Conservation (phyloP, 2,113 vertebrate species). For the Otocyon megalotis region DNA sequence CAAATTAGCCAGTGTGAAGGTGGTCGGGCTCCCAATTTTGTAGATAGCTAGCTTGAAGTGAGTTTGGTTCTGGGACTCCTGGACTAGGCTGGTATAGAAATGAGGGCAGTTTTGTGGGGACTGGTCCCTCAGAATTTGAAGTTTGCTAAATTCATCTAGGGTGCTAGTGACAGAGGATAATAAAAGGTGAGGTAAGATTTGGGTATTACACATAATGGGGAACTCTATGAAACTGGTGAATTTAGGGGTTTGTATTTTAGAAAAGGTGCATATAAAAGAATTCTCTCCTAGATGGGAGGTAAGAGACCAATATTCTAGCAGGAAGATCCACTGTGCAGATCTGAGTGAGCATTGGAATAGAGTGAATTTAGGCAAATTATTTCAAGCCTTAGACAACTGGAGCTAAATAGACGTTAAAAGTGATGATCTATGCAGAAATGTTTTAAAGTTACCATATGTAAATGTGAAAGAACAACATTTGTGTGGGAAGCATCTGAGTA, state of each 20-base stretch:
- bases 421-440: background rate
- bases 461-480: background rate
- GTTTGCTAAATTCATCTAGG: constrained; percentile 41
- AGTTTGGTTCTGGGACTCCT: background rate
- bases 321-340: constrained; percentile 1
- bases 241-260: background rate
- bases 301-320: constrained; percentile 20
- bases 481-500: constrained; percentile 10
- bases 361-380: background rate
- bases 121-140: background rate
- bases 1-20: background rate
- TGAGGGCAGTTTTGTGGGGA: background rate
- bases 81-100: background rate
- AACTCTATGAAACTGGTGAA: background rate
- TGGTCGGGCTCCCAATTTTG: background rate
- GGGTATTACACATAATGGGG: background rate
- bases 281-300: background rate
- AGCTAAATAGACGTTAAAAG: constrained; percentile 21
- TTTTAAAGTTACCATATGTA: background rate
- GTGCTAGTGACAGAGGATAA: background rate
- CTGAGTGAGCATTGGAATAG: background rate
- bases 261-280: constrained; percentile 7
- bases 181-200: background rate
- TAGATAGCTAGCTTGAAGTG: background rate
- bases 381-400: constrained; percentile 18